Conservation (phyloP, 92 coral and sea anemone species). For the Epizoanthus illoricatus region DNA sequence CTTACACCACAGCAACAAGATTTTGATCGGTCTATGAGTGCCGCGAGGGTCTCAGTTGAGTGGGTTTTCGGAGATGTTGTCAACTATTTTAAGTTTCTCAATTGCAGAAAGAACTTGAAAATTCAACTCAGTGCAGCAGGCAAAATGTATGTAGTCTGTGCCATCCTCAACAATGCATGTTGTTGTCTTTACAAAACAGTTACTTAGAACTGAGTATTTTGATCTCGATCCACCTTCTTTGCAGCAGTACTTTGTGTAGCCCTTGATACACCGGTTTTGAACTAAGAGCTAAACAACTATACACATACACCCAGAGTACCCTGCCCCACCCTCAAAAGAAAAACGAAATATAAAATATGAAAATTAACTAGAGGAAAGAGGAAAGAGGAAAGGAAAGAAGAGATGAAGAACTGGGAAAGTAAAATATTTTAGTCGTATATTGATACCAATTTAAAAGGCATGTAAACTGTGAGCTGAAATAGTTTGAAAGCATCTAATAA, state of each 20-base stretch:
- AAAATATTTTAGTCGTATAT: too few relatives aligned
- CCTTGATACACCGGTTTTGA: too few relatives aligned
- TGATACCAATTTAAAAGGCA: too few relatives aligned
- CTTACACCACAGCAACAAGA: slow-evolving; percentile 41
- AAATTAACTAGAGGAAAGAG: too few relatives aligned
- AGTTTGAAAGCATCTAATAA: too few relatives aligned
- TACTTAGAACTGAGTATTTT: slow-evolving; percentile 54
- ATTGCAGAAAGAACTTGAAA: slow-evolving; percentile 14
- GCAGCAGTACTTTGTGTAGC: slow-evolving; percentile 45
- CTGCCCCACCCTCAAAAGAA: too few relatives aligned
- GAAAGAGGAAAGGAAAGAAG: background rate
- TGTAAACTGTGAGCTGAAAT: too few relatives aligned
- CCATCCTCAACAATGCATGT: slow-evolving; percentile 48
- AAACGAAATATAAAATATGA: too few relatives aligned
- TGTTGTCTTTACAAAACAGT: slow-evolving; percentile 46
- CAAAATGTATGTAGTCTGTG: slow-evolving; percentile 34
- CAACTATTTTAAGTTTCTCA: slow-evolving; percentile 5
- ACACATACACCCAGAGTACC: too few relatives aligned
- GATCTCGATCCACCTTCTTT: slow-evolving; percentile 51
- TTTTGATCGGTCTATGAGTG: slow-evolving; percentile 39
- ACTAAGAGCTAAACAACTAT: too few relatives aligned
- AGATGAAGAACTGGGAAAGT: too few relatives aligned
- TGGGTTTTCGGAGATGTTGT: slow-evolving; percentile 43
- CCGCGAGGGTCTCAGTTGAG: slow-evolving; percentile 44
- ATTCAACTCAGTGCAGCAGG: background rate